Evolutionary conservation across 2,797 vertebrate species (phyloP), one percentile per base, ranked within the genome.

Genomic region (Tamandua tetradactyla): DNA sequence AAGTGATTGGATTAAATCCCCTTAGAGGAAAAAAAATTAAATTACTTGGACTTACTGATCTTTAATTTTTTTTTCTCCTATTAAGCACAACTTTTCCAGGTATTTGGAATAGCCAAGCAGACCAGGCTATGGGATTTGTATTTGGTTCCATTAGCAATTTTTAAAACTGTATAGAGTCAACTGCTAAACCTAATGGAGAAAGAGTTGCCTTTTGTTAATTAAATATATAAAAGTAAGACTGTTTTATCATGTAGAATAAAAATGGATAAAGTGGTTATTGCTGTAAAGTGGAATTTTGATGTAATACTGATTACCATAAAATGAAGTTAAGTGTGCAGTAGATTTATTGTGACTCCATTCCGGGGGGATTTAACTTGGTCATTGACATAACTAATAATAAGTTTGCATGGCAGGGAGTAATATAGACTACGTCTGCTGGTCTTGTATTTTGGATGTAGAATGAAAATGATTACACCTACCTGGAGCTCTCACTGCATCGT

Each of bases 141-240:
- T 18, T 57, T 61, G 23, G 35, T 84, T 44, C 32, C n/a, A 27
- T 68, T 95, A 81, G 52, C 66, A 57, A 11, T 61, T 88, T 59
- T 44, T 69, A 74, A 52, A 57, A 12, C 0, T 79, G 7, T 64
- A 69, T 81, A 72, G 35, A 87, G 44, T 78, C 23, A 69, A 3
- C 57, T 81, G 17, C n/a, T 92, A 86, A 47, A 27, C 64, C 90
- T 90, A 95, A 82, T 92, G 82, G 72, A 47, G 64, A 87, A 86
- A 52, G 17, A 42, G 3, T 74, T 62, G 62, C 22, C 27, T 93
- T 93, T 86, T 80, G 79, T 76, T 74, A 86, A 78, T 81, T 89
- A 96, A 84, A 81, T 81, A 80, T 72, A 25, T 89, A 86, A 93
- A 90, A 85, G 18, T 78, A 75, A 79, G 18, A 40, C 75, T 92